phyloP scores from a whole-genome alignment of 2,797 vertebrate species.

The Coccyzus lansbergi region DNA sequence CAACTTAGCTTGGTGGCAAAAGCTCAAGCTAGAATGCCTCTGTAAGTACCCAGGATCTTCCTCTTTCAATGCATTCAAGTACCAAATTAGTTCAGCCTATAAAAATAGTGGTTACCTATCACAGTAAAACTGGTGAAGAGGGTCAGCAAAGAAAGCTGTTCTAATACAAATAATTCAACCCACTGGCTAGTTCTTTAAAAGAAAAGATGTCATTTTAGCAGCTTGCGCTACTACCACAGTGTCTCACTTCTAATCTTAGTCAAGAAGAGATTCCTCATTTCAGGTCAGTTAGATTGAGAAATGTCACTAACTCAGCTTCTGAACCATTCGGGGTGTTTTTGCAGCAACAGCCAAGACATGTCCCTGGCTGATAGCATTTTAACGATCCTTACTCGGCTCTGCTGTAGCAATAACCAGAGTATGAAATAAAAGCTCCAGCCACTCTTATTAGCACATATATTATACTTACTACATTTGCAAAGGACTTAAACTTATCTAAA shows the following conservation, averaged over 20 bases:
- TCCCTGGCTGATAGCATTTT: not conserved
- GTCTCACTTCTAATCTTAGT: not conserved
- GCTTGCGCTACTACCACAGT: not conserved
- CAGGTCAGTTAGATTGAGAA: not conserved
- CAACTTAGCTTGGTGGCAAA: not conserved
- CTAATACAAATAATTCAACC: not conserved
- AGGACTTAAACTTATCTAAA: conserved; percentile 18
- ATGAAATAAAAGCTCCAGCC: not conserved
- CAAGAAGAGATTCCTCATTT: not conserved
- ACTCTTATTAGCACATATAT: conserved; percentile 7
- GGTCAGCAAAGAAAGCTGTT: not conserved
- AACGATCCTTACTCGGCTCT: not conserved
- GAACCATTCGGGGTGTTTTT: not conserved
- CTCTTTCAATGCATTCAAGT: not conserved
- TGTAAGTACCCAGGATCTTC: not conserved
- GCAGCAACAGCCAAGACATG: not conserved
- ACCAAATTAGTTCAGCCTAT: not conserved
- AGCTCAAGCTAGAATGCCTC: not conserved
- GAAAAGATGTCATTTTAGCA: not conserved
- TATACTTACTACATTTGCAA: not conserved
- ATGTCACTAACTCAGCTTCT: not conserved
- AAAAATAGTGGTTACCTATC: not conserved
- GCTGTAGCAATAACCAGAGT: not conserved
- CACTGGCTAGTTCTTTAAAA: not conserved
- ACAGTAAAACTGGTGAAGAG: not conserved